Conservation (phyloP, 2,797 vertebrate species). For the Tarsius wallacei region DNA sequence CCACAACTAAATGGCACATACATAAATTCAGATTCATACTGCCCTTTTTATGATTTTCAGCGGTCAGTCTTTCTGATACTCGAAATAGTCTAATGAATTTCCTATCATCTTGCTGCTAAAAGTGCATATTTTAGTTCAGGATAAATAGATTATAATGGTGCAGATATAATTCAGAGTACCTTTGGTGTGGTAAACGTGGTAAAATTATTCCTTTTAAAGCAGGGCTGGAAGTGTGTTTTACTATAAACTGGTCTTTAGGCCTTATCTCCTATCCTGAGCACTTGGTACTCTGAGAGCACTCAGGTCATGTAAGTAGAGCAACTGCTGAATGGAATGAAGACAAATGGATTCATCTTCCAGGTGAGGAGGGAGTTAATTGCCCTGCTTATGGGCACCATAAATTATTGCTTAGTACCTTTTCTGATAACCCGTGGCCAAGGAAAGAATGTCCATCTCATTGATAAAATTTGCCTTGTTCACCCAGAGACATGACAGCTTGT, state of each 20-base stretch:
- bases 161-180: not conserved
- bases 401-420: constrained; percentile 55
- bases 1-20: not conserved
- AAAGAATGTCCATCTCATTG: constrained; percentile 46
- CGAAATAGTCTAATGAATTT: not conserved
- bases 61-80: not conserved
- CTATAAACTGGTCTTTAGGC: not conserved
- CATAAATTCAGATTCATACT: not conserved
- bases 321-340: constrained; percentile 36
- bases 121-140: not conserved
- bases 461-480: constrained; percentile 44
- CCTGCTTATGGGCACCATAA: constrained; percentile 9
- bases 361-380: constrained; percentile 36
- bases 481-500: not conserved
- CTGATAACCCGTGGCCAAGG: constrained; percentile 31
- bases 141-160: not conserved
- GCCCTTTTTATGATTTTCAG: not conserved
- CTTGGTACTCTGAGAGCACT: not conserved
- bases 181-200: not conserved
- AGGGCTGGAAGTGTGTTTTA: not conserved
- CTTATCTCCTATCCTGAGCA: not conserved
- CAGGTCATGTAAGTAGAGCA: not conserved
- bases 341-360: not conserved
- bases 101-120: not conserved
- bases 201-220: not conserved